phyloP scores from a whole-genome alignment of 2,888 invertebrate genomes.

The Onchidella celtica region DNA sequence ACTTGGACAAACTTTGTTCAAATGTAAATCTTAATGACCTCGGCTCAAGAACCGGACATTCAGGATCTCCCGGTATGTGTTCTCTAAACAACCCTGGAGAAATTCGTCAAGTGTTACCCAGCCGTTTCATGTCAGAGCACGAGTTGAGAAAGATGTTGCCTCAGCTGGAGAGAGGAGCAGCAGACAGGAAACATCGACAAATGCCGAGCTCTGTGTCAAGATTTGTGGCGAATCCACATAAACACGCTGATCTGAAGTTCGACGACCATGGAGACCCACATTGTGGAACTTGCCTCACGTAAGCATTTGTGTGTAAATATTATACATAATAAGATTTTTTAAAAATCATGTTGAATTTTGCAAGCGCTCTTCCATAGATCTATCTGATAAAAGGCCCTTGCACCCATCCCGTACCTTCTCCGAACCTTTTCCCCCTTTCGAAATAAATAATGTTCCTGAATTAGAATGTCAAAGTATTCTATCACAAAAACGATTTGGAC shows the following conservation, averaged over 20 bases:
- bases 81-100: neutral
- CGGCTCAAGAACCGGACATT: neutral
- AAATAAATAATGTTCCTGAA: too few relatives aligned
- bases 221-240: neutral
- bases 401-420: neutral
- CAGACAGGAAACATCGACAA: neutral
- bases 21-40: neutral
- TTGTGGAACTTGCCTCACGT: constrained; percentile 32
- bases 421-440: too few relatives aligned
- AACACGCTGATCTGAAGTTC: neutral
- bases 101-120: neutral
- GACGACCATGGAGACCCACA: neutral
- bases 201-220: neutral
- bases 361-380: too few relatives aligned
- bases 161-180: neutral
- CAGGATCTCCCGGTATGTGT: neutral
- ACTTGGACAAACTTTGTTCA: constrained; percentile 1
- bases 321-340: too few relatives aligned
- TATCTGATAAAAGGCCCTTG: too few relatives aligned
- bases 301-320: neutral
- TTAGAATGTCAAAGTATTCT: too few relatives aligned
- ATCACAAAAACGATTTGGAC: too few relatives aligned
- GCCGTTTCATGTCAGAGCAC: neutral
- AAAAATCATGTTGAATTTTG: too few relatives aligned
- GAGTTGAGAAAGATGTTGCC: neutral